A percentile compares a stretch with the other conserved stretches of the same genome.
phyloP scores from a whole-genome alignment of 1,140 invertebrate species.

The Yoshiicerus persimilis region DNA sequence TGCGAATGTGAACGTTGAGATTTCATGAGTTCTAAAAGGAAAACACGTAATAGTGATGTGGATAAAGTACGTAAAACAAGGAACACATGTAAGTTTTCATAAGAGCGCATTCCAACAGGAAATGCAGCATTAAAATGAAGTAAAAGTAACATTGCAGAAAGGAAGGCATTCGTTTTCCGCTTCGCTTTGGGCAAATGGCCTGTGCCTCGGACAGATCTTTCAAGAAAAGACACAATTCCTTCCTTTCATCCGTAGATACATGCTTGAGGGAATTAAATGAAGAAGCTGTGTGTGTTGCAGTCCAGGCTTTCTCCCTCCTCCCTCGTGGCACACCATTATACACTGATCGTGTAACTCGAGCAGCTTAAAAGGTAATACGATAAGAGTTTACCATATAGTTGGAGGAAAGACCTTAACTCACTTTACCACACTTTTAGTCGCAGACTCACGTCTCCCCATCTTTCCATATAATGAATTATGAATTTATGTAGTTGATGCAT shows the following conservation, averaged over 20 bases:
- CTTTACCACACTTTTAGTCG: neutral
- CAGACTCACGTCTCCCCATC: neutral
- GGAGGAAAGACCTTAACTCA: neutral
- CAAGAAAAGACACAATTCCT: neutral
- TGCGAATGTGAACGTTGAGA: no score
- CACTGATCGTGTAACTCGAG: no score
- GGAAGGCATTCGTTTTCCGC: neutral
- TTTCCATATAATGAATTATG: neutral
- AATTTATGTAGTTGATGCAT: neutral
- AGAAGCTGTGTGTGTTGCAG: no score
- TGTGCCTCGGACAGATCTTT: neutral
- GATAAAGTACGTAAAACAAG: neutral
- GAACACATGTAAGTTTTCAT: neutral
- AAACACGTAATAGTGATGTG: neutral
- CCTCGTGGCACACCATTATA: no score
- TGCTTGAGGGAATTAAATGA: no score
- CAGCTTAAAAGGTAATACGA: no score
- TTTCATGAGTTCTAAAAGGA: neutral
- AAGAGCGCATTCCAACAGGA: neutral
- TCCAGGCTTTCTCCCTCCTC: no score
- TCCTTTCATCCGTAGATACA: neutral
- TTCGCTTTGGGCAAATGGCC: neutral
- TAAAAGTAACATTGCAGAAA: neutral
- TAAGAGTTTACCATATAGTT: no score
- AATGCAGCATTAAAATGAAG: neutral